Evolutionary conservation across 2,797 vertebrate species (phyloP).

Genomic region (Neomorphus geoffroyi): DNA sequence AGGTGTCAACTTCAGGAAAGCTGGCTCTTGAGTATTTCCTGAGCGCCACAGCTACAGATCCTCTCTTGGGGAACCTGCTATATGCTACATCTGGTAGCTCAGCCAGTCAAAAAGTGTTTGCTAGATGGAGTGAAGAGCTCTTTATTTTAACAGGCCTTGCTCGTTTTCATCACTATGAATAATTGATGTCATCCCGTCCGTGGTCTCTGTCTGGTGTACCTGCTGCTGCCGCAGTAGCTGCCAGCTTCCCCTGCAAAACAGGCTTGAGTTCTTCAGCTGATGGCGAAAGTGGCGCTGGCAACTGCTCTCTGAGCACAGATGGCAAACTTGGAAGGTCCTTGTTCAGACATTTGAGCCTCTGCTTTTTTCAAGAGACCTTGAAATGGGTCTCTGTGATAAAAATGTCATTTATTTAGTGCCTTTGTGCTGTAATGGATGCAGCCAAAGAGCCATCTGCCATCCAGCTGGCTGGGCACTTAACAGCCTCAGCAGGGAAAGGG

Average conservation of each 20-base stretch:
- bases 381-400: not conserved
- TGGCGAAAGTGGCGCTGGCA: not conserved
- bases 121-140: not conserved
- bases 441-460: not conserved
- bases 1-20: not conserved
- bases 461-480: not conserved
- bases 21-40: not conserved
- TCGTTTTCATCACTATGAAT: not conserved
- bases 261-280: not conserved
- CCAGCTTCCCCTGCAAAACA: not conserved
- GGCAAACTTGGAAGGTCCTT: not conserved
- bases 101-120: not conserved
- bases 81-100: accelerated
- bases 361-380: not conserved
- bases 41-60: accelerated
- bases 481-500: not conserved
- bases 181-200: accelerated
- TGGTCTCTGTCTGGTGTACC: not conserved
- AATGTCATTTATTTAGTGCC: not conserved
- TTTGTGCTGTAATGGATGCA: not conserved
- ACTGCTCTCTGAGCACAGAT: not conserved
- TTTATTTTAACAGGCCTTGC: not conserved
- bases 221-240: not conserved
- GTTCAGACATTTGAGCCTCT: not conserved
- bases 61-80: not conserved